Evolutionary conservation across 2,113 vertebrate genomes (phyloP), one percentile per base, ranked within the genome.

Genomic region (Pagrus major): DNA sequence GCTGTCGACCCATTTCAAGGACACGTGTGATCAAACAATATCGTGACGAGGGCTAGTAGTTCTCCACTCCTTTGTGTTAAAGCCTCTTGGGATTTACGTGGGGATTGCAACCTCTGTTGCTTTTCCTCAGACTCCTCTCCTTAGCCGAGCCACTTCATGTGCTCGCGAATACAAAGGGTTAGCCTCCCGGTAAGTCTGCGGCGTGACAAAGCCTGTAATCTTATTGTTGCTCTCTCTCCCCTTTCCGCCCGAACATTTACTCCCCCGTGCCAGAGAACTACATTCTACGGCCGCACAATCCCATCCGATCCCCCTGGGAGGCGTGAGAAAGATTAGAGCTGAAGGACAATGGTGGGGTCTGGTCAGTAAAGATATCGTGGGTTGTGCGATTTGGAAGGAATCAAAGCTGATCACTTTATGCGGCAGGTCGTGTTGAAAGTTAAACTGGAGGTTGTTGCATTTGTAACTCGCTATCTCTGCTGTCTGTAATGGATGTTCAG

Each of bases 181-280:
- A 51, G 58, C 87, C 74, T 88, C 39, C 60, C 2, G 35, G 76
- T 79, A 83, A 82, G 78, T 78, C 86, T 55, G 72, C 21, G 33
- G 71, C 41, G 81, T 89, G 75, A 82, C 82, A 81, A 86, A 90
- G 81, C 72, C 68, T 79, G 73, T 89, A 86, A 90, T 85, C 86
- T 71, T 44, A 79, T 77, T 87, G 78, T 75, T 55, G 68, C 59
- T 71, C 72, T 54, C 49, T 39, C 71, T 78, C 29, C 66, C 54
- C 41, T 41, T 70, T 64, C 21, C 75, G 69, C 55, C 52, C 4
- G 11, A 74, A 71, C 75, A 76, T 83, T 86, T 76, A 80, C 75
- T 79, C 77, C 78, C 77, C 51, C 42, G 56, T 73, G 81, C 80
- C 80, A 77, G 80, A 77, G 83, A 81, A 83, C 78, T 71, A 90